Percentiles rank a stretch among this genome's conserved stretches.
These are phyloP conservation scores for Suillia variegata DNA, from an alignment of 2,888 invertebrate genomes.

Conservation along the genomic window DNA sequence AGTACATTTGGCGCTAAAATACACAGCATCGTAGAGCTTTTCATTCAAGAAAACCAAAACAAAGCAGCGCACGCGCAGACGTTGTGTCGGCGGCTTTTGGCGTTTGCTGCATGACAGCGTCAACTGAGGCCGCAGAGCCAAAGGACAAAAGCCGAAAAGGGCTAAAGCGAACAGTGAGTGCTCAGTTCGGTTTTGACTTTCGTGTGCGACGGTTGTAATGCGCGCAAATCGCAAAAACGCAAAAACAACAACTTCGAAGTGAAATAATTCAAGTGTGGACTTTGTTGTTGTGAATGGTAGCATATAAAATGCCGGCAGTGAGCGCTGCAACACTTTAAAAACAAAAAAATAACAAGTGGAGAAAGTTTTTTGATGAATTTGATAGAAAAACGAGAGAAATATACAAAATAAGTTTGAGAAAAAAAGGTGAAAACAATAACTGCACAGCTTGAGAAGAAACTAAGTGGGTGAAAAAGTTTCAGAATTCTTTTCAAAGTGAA, in stretches of 20 bases:
- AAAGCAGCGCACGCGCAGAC: not conserved
- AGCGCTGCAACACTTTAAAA: not conserved
- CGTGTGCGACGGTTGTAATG: not conserved
- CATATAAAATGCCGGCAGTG: not conserved
- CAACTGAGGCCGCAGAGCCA: not conserved
- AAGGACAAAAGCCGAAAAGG: not conserved
- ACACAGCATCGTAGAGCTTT: constrained; percentile 2
- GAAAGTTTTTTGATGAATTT: too few species aligned
- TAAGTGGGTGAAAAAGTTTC: too few species aligned
- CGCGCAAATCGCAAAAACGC: not conserved
- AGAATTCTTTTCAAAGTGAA: too few species aligned
- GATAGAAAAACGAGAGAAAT: too few species aligned
- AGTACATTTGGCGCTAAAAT: not conserved
- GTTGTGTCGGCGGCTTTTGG: not conserved
- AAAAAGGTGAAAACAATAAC: too few species aligned
- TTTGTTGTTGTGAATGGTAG: not conserved
- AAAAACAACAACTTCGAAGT: not conserved
- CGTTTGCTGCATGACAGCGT: not conserved
- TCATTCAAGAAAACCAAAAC: constrained; percentile 10
- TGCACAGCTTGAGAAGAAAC: too few species aligned
- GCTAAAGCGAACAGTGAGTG: not conserved
- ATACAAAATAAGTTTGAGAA: too few species aligned
- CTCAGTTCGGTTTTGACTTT: not conserved
- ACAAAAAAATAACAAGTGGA: too few species aligned
- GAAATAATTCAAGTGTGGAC: not conserved